These are phyloP conservation scores for Lepidocyrtoides sp. DNA, from an alignment of 2,888 invertebrate genomes.

Conservation along the genomic window DNA sequence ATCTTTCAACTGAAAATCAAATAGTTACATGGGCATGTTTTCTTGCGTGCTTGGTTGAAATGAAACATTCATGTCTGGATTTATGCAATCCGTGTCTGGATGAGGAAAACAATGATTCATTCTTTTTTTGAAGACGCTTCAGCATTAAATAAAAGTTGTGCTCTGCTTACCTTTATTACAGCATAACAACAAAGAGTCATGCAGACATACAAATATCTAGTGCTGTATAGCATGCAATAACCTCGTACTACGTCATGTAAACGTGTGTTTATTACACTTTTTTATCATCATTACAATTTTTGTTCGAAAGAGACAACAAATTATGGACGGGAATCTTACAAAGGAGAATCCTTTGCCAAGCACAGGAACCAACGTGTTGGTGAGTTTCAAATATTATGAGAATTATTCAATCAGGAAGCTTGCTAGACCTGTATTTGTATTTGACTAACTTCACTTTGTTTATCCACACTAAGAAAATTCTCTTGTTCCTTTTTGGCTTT, in stretches of 20 bases:
- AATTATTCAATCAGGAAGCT: slow-evolving; percentile 59
- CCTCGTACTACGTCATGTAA: background rate
- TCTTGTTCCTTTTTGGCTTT: background rate
- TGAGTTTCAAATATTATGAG: background rate
- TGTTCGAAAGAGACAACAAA: background rate
- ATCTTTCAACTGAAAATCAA: background rate
- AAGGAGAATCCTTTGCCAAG: background rate
- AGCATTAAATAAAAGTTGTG: slow-evolving; percentile 7
- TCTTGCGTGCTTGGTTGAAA: slow-evolving; percentile 62
- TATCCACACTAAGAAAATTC: background rate
- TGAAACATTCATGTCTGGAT: slow-evolving; percentile 64
- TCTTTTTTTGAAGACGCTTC: background rate
- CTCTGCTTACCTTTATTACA: background rate
- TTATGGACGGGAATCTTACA: too few species aligned
- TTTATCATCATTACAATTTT: too few species aligned
- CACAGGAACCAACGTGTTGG: background rate
- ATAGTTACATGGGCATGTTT: background rate
- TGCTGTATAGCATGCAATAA: slow-evolving; percentile 26
- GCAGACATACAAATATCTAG: background rate
- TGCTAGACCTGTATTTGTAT: background rate
- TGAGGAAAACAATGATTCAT: slow-evolving; percentile 48
- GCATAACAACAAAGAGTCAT: background rate
- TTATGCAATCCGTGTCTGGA: slow-evolving; percentile 45
- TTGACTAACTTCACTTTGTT: background rate
- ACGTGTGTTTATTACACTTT: background rate